Percentiles rank a stretch among this genome's conserved stretches.
These are phyloP conservation scores for Pipra filicauda DNA, from an alignment of 2,113 vertebrate species.

Conservation along the genomic window DNA sequence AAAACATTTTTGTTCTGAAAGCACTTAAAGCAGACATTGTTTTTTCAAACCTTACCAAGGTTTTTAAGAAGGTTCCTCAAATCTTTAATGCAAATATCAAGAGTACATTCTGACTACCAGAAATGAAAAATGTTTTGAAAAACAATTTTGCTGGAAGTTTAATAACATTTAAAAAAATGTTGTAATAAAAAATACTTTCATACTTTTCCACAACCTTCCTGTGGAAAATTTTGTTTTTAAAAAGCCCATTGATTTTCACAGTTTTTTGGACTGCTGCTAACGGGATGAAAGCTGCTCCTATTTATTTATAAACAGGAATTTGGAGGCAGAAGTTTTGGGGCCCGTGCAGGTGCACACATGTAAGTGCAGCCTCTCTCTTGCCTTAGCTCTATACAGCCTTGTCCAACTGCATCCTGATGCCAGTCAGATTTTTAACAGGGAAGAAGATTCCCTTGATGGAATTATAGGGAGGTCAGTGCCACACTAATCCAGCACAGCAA, in stretches of 20 bases:
- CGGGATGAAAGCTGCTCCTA: not conserved
- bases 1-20: not conserved
- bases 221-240: not conserved
- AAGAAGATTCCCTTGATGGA: not conserved
- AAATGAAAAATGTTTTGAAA: not conserved
- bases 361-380: not conserved
- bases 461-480: not conserved
- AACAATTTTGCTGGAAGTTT: not conserved
- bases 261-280: not conserved
- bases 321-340: not conserved
- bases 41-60: not conserved
- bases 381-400: not conserved
- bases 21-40: not conserved
- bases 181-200: not conserved
- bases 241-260: not conserved
- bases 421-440: not conserved
- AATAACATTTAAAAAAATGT: not conserved
- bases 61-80: not conserved
- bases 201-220: not conserved
- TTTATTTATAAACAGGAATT: not conserved
- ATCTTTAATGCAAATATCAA: slow-evolving; percentile 1
- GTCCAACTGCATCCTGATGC: not conserved
- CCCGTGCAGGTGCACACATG: fast-evolving
- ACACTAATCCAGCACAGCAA: not conserved
- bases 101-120: not conserved